Evolutionary conservation across 2,797 vertebrate species (phyloP).

Genomic region (Hoplostethus mediterraneus): DNA sequence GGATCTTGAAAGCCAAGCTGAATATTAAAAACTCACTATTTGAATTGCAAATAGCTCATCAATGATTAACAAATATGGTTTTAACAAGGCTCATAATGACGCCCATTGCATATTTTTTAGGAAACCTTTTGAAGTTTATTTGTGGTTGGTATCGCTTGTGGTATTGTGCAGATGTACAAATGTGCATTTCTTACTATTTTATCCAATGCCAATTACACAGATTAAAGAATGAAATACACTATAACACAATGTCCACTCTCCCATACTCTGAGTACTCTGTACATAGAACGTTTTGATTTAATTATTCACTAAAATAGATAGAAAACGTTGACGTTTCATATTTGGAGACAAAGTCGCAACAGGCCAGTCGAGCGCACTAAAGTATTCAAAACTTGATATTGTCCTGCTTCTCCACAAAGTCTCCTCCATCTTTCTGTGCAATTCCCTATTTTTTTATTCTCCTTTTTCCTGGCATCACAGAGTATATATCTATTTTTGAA

Average conservation of each 20-base stretch:
- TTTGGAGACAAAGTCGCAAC: slow-evolving; percentile 6
- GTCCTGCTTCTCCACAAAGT: background rate
- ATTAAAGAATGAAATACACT: too few species aligned
- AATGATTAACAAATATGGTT: slow-evolving; percentile 14
- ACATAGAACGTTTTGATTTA: background rate
- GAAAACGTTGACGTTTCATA: background rate
- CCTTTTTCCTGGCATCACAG: background rate
- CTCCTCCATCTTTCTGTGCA: background rate
- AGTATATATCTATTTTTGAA: slow-evolving; percentile 28
- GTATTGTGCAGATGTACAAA: background rate
- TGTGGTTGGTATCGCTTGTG: background rate
- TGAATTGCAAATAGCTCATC: slow-evolving; percentile 22
- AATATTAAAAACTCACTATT: slow-evolving; percentile 17
- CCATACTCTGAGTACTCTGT: too few species aligned
- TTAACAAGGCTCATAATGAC: slow-evolving; percentile 16
- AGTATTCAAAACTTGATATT: background rate
- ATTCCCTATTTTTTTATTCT: background rate
- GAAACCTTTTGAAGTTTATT: slow-evolving; percentile 13
- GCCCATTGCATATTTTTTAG: background rate
- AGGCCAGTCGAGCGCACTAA: background rate
- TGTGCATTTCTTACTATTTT: background rate
- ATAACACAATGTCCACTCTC: too few species aligned
- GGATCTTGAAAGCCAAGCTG: background rate
- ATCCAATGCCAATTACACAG: too few species aligned
- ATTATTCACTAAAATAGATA: background rate